Conservation (phyloP, 2,797 vertebrate species). For the Tragopan temminckii region DNA sequence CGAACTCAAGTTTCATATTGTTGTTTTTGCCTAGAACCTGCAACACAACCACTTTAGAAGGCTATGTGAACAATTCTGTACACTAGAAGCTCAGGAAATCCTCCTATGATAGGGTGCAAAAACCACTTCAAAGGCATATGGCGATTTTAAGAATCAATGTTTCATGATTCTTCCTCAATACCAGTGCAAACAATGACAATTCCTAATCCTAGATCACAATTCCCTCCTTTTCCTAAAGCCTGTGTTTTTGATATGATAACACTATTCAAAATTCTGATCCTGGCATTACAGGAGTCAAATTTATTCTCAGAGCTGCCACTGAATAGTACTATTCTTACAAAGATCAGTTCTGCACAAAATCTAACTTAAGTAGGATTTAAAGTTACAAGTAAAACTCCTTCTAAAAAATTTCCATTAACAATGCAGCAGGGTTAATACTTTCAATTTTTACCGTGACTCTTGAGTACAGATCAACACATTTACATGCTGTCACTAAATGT, state of each 20-base stretch:
- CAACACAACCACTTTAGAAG: not conserved
- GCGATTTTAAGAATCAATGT: not conserved
- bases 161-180: not conserved
- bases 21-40: not conserved
- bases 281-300: not conserved
- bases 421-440: not conserved
- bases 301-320: not conserved
- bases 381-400: not conserved
- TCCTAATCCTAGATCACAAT: not conserved
- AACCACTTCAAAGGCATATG: not conserved
- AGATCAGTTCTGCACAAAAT: not conserved
- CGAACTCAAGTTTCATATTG: not conserved
- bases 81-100: not conserved
- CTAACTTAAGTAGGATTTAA: accelerated
- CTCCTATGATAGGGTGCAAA: not conserved
- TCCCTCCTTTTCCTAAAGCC: not conserved
- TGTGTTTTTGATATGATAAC: not conserved
- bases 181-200: not conserved
- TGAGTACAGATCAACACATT: not conserved
- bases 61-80: not conserved
- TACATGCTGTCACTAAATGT: not conserved
- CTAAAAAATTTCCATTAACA: not conserved
- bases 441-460: not conserved
- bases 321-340: not conserved
- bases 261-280: not conserved